A percentile compares a stretch with the other conserved stretches of the same genome.
Conservation (phyloP, 2,797 vertebrate species). For the Peromyscus eremicus region DNA sequence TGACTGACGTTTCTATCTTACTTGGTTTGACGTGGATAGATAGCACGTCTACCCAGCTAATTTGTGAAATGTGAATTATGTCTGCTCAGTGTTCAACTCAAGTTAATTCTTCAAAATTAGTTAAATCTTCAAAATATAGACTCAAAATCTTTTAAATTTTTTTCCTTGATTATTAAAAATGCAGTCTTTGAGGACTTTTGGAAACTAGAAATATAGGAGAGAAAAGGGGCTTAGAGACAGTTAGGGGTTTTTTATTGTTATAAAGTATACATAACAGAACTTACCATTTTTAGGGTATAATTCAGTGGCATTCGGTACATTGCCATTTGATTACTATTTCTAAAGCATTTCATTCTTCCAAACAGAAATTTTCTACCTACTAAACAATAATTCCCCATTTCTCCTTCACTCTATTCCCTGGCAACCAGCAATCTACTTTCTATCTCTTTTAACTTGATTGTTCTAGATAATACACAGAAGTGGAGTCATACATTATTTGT, state of each 20-base stretch:
- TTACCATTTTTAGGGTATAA: conserved; percentile 31
- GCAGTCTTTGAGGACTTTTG: conserved; percentile 46
- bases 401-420: neutral
- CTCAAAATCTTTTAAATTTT: conserved; percentile 36
- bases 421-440: conserved; percentile 8
- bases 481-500: conserved; percentile 30
- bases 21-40: conserved; percentile 50
- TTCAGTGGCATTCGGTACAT: conserved; percentile 7
- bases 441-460: conserved; percentile 54
- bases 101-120: conserved; percentile 49
- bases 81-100: conserved; percentile 41
- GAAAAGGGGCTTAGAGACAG: conserved; percentile 5
- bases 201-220: conserved; percentile 51
- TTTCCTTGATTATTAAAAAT: conserved; percentile 49
- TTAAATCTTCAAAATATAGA: conserved; percentile 44
- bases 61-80: conserved; percentile 42
- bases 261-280: conserved; percentile 38
- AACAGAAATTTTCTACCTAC: conserved; percentile 49
- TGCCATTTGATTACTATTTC: conserved; percentile 36
- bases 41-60: conserved; percentile 12
- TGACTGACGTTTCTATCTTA: neutral
- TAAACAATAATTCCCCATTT: conserved; percentile 22
- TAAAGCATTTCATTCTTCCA: conserved; percentile 53
- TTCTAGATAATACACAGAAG: neutral
- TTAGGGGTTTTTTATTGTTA: conserved; percentile 22